Base-by-base conservation (phyloP, 2,113 vertebrate genomes). In the Calonectris borealis region DNA sequence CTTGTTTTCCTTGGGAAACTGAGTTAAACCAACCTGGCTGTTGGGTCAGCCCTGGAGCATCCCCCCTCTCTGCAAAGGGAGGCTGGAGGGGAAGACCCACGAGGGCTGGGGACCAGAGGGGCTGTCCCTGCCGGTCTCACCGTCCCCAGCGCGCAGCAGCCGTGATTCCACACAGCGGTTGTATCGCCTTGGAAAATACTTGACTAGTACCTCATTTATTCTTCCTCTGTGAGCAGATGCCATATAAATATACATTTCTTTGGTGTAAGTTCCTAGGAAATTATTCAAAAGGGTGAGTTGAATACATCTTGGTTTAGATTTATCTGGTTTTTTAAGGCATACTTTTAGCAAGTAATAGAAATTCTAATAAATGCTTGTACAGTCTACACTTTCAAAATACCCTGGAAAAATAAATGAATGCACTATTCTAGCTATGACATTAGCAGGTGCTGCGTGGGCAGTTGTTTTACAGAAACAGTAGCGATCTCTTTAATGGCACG, bases 391-490 rank as follows among this genome's bases (percentile, higher is more conserved):
- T 96, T 83, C 42, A 87, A 96, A 94, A 90, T 73, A 80, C n/a
- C 49, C 90, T 70, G 57, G 54, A 57, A 94, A 94, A 97, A 91
- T 76, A 86, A 95, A 77, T 93, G 25, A 79, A 38, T 49, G 51
- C 58, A 31, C 34, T 42, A 5, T 31, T 84, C 68, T 61, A 88
- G 83, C 91, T 77, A 69, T 86, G 93, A 75, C 91, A 93, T 22
- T 85, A 79, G 60, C 97, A 98, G 95, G 65, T 92, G 88, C 81
- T 98, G 95, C 25, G 96, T 97, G 91, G 96, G 97, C 58, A 94
- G 94, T 44, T 88, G 93, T 78, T 93, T 91, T 97, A 92, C 73
- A 89, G 91, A 80, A 94, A 94, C 93, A 95, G 48, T 44, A 69
- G 61, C 20, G 25, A 40, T 80, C 81, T 82, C 83, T 97, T 70